Base-by-base conservation (phyloP, 2,113 vertebrate species). In the Typhlomys cinereus region DNA sequence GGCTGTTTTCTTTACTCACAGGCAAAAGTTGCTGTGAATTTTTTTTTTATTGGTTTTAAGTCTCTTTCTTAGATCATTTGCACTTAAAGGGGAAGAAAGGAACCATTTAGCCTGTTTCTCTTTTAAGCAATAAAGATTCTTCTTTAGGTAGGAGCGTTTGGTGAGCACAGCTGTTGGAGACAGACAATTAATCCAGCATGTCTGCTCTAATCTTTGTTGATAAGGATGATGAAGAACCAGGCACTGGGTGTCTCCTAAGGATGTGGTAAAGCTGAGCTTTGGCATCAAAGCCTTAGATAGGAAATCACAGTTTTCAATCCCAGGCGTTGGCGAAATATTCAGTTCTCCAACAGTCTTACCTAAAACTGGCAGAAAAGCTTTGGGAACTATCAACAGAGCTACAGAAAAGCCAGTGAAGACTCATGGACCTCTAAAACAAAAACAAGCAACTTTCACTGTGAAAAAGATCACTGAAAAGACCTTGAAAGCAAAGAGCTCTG, bases 381-480 rank as follows among this genome's bases (percentile, higher is more conserved):
- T n/a, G n/a, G n/a, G n/a, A n/a, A n/a, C n/a, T n/a, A 95, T 98
- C 79, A 98, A 97, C n/a, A n/a, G 96, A 95, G 39, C 95, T 71
- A 82, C 85, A 75, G 97, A 94, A 92, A 85, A 82, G 46, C 20
- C 0, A 0, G 90, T 25, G 11, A 98, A 96, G 92, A 59, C 0
- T 0, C 50, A 11, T 1, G 94, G 94, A 23, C 95, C 89, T 7
- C 71, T 66, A 4, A 97, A 90, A 92, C 92, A 92, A 67, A 97
- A 97, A 46, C 96, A 36, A 57, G 83, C 92, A 39, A 44, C 14
- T 64, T 91, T 85, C 23, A 14, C 70, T 93, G 64, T 91, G 48
- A 97, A 94, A 78, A 97, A 98, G 97, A 3, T 70, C 44, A 74
- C 85, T 9, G 92, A 95, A 57, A 97, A 98, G 94, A 66, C 66